Base-by-base conservation (phyloP, 2,888 invertebrate species). In the Belgica antarctica region DNA sequence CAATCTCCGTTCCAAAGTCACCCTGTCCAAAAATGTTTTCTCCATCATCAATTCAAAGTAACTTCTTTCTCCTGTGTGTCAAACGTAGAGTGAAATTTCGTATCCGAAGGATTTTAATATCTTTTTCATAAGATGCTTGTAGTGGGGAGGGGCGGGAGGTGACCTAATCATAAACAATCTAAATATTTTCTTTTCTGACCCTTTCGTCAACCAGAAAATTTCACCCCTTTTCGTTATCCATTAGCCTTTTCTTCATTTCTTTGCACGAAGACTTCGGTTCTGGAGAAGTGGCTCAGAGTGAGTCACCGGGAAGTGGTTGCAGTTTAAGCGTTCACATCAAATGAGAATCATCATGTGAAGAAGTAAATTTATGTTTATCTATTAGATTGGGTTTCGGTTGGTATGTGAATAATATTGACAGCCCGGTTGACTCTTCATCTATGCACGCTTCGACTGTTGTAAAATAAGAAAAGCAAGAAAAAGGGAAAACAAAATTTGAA, bases 331-430 rank as follows among this genome's bases (percentile, higher is more conserved):
- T 52, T 52, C 52, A 52, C 12, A 22, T 52, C 52, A 52, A 52
- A 12, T 41, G 41, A 12, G 52, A 52, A 22, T 52, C 52, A 22
- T 22, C 52, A 41, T 41, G 15, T 22, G 52, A 52, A n/a, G n/a
- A n/a, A 52, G 52, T 52, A 22, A 52, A 52, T 52, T 52, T 52
- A 52, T 52, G 52, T 52, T 52, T 52, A 52, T 52, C 52, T 52
- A 52, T 52, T 52, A 52, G 52, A 52, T 52, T 52, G 52, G 52
- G 52, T 52, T 52, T 7, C 46, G 7, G 4, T n/a, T 34, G n/a
- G n/a, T n/a, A n/a, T 46, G 46, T 17, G 52, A 17, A 52, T 4
- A 52, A 52, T 19, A 52, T 52, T 52, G 52, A 52, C 52, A 52
- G 52, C 52, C 10, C 17, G 17, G 52, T 17, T 52, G 52, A 17